Evolutionary conservation across 2,113 vertebrate species (phyloP).

Genomic region (Probosciger aterrimus): DNA sequence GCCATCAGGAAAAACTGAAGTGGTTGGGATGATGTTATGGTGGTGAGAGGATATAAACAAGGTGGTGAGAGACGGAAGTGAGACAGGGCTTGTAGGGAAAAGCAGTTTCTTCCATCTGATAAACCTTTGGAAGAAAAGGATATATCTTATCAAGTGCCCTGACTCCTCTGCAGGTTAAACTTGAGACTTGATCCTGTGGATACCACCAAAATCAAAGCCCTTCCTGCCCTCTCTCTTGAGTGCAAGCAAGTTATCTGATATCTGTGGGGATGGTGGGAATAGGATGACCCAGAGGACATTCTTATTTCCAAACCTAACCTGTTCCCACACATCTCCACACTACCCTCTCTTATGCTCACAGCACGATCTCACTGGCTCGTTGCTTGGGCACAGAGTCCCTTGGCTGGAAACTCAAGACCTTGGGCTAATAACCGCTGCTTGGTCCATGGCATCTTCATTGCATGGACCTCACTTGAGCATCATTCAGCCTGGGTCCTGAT

Average conservation of each 20-base stretch:
- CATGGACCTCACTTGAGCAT: background rate
- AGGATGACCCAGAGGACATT: background rate
- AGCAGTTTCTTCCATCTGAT: background rate
- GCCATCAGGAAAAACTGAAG: background rate
- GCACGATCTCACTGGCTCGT: background rate
- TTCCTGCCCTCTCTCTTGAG: background rate
- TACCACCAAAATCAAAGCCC: background rate
- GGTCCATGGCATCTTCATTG: background rate
- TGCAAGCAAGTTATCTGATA: background rate
- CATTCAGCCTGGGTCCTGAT: background rate
- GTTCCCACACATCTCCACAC: accelerated
- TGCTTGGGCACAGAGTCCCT: accelerated
- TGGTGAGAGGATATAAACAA: background rate
- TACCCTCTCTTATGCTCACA: background rate
- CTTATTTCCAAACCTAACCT: background rate
- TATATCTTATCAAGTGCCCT: background rate
- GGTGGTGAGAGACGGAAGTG: background rate
- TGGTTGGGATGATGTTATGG: background rate
- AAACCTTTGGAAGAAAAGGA: background rate
- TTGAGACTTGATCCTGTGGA: background rate
- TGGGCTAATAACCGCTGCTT: background rate
- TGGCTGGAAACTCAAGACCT: background rate
- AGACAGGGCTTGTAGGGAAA: background rate
- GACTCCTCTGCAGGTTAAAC: background rate
- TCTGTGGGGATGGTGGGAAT: background rate